Evolutionary conservation across 1,140 invertebrate species (phyloP).

Genomic region (Geopemphigus sp.): DNA sequence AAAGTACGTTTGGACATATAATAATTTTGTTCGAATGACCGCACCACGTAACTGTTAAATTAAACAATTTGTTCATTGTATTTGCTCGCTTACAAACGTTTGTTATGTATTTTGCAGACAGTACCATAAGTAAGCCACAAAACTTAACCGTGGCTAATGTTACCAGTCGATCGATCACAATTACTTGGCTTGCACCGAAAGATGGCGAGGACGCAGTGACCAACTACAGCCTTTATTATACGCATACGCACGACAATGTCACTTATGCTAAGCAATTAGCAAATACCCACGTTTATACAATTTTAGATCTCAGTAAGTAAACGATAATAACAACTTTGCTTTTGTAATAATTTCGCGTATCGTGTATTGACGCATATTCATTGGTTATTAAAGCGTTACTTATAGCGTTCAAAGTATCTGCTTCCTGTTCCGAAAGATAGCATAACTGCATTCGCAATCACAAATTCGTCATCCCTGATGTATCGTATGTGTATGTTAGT

Average conservation of each 20-base stretch:
- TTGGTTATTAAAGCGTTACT: no score
- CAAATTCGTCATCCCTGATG: no score
- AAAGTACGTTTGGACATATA: no score
- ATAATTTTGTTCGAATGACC: no score
- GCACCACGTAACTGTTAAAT: no score
- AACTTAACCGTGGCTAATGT: constrained; percentile 75
- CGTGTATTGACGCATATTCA: no score
- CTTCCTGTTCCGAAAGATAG: no score
- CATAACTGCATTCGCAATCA: no score
- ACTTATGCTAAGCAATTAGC: constrained; percentile 62
- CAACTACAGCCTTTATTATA: constrained; percentile 68
- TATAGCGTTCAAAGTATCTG: no score
- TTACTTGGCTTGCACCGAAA: constrained; percentile 76
- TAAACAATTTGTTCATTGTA: background rate
- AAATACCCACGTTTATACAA: constrained; percentile 58
- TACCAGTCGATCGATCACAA: constrained; percentile 71
- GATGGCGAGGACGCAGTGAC: constrained; percentile 68
- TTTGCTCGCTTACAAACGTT: background rate
- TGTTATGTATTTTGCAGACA: background rate
- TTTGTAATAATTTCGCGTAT: no score
- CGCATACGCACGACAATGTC: constrained; percentile 53
- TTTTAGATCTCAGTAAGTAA: constrained; percentile 56
- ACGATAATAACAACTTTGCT: no score
- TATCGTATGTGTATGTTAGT: no score
- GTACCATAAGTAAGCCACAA: constrained; percentile 62